Base-by-base conservation (phyloP, 2,113 vertebrate genomes). In the Sylvilagus bachmani region DNA sequence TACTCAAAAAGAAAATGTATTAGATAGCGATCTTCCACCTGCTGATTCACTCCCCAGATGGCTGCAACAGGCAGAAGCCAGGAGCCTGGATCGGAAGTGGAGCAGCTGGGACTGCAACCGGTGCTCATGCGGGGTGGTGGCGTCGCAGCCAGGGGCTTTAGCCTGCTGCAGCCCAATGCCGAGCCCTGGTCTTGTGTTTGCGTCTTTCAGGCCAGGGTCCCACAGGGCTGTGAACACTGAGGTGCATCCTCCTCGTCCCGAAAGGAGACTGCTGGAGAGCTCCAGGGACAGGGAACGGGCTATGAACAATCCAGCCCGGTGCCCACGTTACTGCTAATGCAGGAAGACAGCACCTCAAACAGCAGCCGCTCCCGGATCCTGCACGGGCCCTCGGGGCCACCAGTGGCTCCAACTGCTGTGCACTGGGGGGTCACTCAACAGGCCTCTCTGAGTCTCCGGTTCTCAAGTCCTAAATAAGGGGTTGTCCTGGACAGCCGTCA, bases 381-480 rank as follows among this genome's bases (percentile, higher is more conserved):
- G 33, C n/a, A 25, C 2, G 8, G 24, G 55, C 19, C 21, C n/a
- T 44, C 16, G 17, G 49, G 67, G 9, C 11, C 13, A 14, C 38
- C 5, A 0, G 13, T 3, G 4, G 21, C 44, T 7, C 21, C 12
- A 2, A 2, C 27, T n/a, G 29, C 29, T 24, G 16, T 22, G 36
- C 27, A 22, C 12, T 19, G 6, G 5, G 61, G 61, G 80, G 36
- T 44, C 21, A n/a, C 21, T 55, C 75, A 55, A 16, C 49, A 81
- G 55, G 21, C 55, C 55, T 38, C 3, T 27, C n/a, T 17, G 58
- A 22, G 0, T 13, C 16, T 69, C n/a, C 5, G 24, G 24, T 29
- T 9, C n/a, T 11, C 3, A 11, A 11, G 25, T 13, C 44, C 80
- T 38, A 17, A 66, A 31, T 14, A 14, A 1, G 25, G 11, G 70